Evolutionary conservation across 2,888 invertebrate genomes (phyloP).

Genomic region (Cyclophora punctaria): DNA sequence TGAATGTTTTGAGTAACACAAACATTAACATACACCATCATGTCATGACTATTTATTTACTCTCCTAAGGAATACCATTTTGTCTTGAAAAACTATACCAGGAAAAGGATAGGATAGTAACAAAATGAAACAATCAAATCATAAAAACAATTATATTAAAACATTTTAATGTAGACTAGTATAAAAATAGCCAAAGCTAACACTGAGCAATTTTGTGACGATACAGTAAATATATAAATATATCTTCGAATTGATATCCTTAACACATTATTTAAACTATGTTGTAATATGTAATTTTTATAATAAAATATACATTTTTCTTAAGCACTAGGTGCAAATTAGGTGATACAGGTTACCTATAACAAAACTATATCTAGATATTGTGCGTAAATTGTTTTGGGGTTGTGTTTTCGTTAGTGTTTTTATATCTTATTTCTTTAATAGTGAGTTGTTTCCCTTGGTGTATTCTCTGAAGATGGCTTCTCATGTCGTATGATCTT

Average conservation of each 20-base stretch:
- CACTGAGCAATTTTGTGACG: constrained; percentile 69
- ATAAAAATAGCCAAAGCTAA: constrained; percentile 70
- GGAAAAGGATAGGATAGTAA: too few relatives aligned
- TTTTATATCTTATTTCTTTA: constrained; percentile 67
- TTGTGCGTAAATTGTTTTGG: constrained; percentile 62
- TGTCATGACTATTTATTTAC: too few relatives aligned
- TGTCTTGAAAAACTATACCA: too few relatives aligned
- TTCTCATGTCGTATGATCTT: constrained; percentile 77
- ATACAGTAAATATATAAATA: constrained; percentile 28
- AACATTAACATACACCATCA: too few relatives aligned
- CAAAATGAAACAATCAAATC: constrained; percentile 24
- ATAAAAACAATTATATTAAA: constrained; percentile 59
- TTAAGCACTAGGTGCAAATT: constrained; percentile 38
- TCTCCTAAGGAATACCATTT: too few relatives aligned
- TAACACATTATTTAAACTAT: neutral
- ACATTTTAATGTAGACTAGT: constrained; percentile 66
- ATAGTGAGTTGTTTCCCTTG: constrained; percentile 71
- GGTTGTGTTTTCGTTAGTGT: constrained; percentile 49
- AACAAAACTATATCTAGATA: constrained; percentile 39
- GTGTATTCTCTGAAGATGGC: constrained; percentile 76
- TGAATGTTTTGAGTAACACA: too few relatives aligned
- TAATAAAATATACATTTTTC: constrained; percentile 8
- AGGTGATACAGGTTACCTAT: constrained; percentile 29
- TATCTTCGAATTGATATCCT: constrained; percentile 12
- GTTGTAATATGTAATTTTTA: neutral